Conservation (phyloP, 1,140 invertebrate species). For the Olivierus martensii region DNA sequence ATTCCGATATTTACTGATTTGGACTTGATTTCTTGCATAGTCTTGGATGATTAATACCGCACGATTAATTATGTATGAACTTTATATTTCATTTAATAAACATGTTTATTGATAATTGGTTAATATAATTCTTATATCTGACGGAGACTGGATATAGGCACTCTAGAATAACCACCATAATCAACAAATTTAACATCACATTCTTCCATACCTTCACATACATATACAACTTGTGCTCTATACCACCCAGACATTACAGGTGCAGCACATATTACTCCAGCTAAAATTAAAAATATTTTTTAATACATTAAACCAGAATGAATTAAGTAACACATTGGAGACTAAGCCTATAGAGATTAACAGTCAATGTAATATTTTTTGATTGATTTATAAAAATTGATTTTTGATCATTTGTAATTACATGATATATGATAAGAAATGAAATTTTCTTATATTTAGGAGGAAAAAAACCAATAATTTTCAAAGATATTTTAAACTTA, state of each 20-base stretch:
- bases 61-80: too few relatives aligned
- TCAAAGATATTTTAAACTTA: too few relatives aligned
- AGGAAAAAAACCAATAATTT: too few relatives aligned
- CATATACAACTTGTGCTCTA: slow-evolving; percentile 61
- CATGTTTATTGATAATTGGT: not conserved
- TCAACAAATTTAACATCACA: slow-evolving; percentile 79
- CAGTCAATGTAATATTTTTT: too few relatives aligned
- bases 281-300: slow-evolving; percentile 40
- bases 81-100: not conserved
- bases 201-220: slow-evolving; percentile 28
- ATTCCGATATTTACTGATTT: too few relatives aligned
- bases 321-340: too few relatives aligned
- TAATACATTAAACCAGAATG: slow-evolving; percentile 10
- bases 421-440: too few relatives aligned
- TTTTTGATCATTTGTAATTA: too few relatives aligned
- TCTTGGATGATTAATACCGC: too few relatives aligned
- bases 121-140: slow-evolving; percentile 56
- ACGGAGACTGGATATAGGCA: slow-evolving; percentile 54
- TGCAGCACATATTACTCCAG: slow-evolving; percentile 75
- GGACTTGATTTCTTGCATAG: too few relatives aligned
- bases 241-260: slow-evolving; percentile 72
- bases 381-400: too few relatives aligned
- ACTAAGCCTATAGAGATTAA: not conserved
- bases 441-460: too few relatives aligned
- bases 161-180: slow-evolving; percentile 74